A percentile compares a stretch with the other conserved stretches of the same genome.
Conservation (phyloP, 2,113 vertebrate genomes). For the Catharus minimus region DNA sequence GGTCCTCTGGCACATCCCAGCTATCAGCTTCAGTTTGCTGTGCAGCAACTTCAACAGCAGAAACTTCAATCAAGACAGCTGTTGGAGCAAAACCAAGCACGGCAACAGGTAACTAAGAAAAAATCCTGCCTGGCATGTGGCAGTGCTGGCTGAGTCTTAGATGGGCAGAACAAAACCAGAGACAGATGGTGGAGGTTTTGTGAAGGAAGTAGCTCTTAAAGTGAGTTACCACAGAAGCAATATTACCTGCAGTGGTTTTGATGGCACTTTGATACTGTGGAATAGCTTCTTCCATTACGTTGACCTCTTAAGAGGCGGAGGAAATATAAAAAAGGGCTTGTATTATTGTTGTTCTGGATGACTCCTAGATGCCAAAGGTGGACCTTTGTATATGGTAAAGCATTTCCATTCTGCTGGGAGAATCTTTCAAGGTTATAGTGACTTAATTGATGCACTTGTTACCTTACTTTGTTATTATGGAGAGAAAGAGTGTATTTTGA, state of each 20-base stretch:
- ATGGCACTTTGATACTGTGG: background rate
- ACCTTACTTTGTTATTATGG: background rate
- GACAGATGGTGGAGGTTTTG: background rate
- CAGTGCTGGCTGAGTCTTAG: background rate
- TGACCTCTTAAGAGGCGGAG: background rate
- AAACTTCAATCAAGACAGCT: conserved; percentile 81
- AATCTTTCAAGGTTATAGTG: background rate
- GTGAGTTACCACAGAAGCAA: background rate
- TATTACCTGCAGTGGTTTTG: background rate
- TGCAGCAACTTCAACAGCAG: conserved; percentile 90
- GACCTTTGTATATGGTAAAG: background rate
- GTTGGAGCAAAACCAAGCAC: conserved; percentile 80
- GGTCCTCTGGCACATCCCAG: conserved; percentile 64
- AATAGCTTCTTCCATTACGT: background rate
- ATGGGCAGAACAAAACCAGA: background rate
- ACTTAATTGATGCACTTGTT: background rate
- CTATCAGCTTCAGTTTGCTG: conserved; percentile 87
- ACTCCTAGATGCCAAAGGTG: background rate
- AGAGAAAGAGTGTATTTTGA: background rate
- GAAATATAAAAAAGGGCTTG: background rate
- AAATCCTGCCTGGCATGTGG: background rate
- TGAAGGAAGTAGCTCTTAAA: background rate
- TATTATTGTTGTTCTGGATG: background rate
- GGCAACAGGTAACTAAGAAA: conserved; percentile 80
- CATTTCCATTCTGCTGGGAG: background rate